phyloP scores from a whole-genome alignment of 2,113 vertebrate species.

The Rhinoderma darwinii region DNA sequence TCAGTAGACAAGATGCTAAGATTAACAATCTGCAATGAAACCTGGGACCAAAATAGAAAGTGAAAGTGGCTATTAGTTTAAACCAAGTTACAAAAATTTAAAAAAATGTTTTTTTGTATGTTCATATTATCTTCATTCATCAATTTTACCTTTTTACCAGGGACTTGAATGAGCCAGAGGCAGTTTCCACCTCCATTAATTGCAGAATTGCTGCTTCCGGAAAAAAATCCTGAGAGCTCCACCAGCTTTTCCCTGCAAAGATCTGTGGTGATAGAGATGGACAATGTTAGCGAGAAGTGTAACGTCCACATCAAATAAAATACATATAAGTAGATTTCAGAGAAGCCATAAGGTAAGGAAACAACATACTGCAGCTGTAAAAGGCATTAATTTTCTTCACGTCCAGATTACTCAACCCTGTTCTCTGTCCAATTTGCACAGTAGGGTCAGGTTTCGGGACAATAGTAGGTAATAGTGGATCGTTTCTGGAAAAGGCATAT shows the following conservation, averaged over 20 bases:
- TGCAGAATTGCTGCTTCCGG: too few relatives aligned
- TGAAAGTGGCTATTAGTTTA: background rate
- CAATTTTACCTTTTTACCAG: background rate
- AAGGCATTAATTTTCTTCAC: background rate
- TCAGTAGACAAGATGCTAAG: slow-evolving; percentile 21
- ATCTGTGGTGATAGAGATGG: background rate
- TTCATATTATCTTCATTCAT: background rate
- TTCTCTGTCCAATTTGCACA: background rate
- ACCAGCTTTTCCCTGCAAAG: background rate
- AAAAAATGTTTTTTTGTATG: background rate
- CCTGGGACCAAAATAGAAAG: background rate
- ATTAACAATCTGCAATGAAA: slow-evolving; percentile 26
- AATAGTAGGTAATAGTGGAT: slow-evolving; percentile 9
- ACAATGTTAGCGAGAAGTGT: background rate
- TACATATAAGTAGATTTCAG: background rate
- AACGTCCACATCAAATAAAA: background rate
- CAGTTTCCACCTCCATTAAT: background rate
- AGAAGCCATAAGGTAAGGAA: background rate
- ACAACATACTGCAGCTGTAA: background rate
- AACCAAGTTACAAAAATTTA: background rate
- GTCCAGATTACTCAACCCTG: background rate
- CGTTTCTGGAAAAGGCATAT: background rate
- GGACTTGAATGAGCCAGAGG: slow-evolving; percentile 1
- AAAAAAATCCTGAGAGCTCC: background rate
- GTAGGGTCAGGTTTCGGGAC: slow-evolving; percentile 21